Evolutionary conservation across 2,113 vertebrate genomes (phyloP).

Genomic region (Todiramphus saurophagus): DNA sequence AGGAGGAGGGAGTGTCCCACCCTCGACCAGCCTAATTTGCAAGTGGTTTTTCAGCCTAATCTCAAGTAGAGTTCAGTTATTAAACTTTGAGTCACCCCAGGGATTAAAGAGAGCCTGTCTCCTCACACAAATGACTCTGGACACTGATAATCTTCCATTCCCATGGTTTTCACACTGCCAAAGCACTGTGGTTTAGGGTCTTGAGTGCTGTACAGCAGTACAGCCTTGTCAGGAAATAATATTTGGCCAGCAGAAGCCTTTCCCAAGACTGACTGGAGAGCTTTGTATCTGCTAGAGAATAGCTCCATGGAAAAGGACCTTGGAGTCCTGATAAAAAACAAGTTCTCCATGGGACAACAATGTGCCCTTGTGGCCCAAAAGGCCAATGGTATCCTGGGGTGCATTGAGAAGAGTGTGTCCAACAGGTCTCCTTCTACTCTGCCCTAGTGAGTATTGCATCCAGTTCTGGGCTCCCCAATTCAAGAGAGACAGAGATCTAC

Average conservation of each 20-base stretch:
- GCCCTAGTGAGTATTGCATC: too few relatives aligned
- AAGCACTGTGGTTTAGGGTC: background rate
- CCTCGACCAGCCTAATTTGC: background rate
- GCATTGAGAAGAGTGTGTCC: too few relatives aligned
- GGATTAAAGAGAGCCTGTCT: background rate
- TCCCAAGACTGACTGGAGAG: background rate
- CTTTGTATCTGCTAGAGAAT: too few relatives aligned
- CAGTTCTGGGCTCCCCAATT: too few relatives aligned
- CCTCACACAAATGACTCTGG: background rate
- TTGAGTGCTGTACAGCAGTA: background rate
- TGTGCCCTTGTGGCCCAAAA: too few relatives aligned
- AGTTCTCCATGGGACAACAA: too few relatives aligned
- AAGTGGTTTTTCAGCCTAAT: background rate
- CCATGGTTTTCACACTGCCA: background rate
- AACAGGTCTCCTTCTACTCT: too few relatives aligned
- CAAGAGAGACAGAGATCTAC: too few relatives aligned
- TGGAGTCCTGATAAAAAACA: too few relatives aligned
- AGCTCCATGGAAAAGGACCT: too few relatives aligned
- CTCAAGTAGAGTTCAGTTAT: background rate
- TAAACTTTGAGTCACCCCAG: slow-evolving; percentile 34
- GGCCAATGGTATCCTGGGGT: too few relatives aligned
- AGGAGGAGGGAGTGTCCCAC: background rate
- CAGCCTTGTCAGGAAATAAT: background rate
- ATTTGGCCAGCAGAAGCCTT: background rate
- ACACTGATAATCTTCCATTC: background rate